Conservation (phyloP, 2,888 invertebrate species). For the Agrilus cyanescens region DNA sequence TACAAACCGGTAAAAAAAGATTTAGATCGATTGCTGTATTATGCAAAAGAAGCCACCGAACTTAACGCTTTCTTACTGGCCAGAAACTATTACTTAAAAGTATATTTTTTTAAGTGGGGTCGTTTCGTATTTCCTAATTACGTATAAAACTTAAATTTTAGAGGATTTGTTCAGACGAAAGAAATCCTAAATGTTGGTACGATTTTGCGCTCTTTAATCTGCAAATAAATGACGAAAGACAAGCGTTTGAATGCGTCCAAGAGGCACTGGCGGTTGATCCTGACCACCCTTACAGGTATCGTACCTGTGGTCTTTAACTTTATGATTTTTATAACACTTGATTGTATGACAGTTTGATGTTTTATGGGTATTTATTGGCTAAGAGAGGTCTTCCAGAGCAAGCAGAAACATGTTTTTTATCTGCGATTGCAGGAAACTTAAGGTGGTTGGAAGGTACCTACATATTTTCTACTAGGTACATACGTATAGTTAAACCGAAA, state of each 20-base stretch:
- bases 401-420: conserved; percentile 31
- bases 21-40: conserved; percentile 19
- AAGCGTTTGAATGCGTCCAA: conserved; percentile 28
- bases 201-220: conserved; percentile 30
- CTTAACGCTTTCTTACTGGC: conserved; percentile 23
- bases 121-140: neutral
- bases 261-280: conserved; percentile 25
- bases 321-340: neutral
- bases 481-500: neutral
- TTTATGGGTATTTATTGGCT: conserved; percentile 25
- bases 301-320: neutral
- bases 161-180: conserved; percentile 23
- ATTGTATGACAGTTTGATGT: conserved; percentile 21
- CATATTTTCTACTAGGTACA: neutral
- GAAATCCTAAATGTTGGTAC: conserved; percentile 28
- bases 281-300: conserved; percentile 25
- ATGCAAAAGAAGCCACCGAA: conserved; percentile 31
- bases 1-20: conserved; percentile 2
- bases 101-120: conserved; percentile 8
- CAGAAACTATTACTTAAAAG: conserved; percentile 28
- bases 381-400: conserved; percentile 23
- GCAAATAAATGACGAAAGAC: conserved; percentile 21
- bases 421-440: conserved; percentile 23
- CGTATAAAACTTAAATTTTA: conserved; percentile 10
- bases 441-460: conserved; percentile 27